Conservation (phyloP, 2,113 vertebrate genomes). For the Oncorhynchus kisutch region DNA sequence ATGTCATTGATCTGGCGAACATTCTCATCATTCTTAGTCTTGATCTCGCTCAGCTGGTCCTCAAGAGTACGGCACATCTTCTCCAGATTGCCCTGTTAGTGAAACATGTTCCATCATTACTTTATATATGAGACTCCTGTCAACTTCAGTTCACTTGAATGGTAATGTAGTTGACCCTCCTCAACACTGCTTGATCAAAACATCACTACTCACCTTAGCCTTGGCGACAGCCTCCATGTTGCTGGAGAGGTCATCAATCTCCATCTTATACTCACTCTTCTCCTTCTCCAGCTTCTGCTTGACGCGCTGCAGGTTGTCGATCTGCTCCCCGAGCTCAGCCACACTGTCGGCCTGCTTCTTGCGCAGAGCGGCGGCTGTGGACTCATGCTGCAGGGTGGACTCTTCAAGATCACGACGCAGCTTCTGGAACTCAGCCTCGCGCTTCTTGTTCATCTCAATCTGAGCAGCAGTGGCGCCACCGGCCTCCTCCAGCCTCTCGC, state of each 20-base stretch:
- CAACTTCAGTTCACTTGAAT: too few relatives aligned
- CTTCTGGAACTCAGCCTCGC: constrained; percentile 55
- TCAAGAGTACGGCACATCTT: constrained; percentile 64
- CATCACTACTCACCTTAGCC: constrained; percentile 26
- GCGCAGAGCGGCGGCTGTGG: constrained; percentile 47
- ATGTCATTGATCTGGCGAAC: constrained; percentile 41
- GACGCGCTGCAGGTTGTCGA: constrained; percentile 54
- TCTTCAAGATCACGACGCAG: constrained; percentile 50
- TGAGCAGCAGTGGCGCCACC: constrained; percentile 43
- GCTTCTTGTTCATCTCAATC: constrained; percentile 52
- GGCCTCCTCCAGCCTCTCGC: constrained; percentile 13
- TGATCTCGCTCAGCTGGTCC: constrained; percentile 76
- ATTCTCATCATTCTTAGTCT: constrained; percentile 75
- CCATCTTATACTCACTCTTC: constrained; percentile 54
- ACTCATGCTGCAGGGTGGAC: constrained; percentile 51
- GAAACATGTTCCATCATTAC: constrained; percentile 9
- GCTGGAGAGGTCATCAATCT: constrained; percentile 50
- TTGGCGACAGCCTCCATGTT: constrained; percentile 47
- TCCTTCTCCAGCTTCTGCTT: constrained; percentile 57
- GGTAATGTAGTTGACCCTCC: too few relatives aligned
- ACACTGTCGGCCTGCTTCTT: constrained; percentile 60
- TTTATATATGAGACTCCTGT: too few relatives aligned
- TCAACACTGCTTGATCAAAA: not conserved
- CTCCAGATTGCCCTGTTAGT: constrained; percentile 71
- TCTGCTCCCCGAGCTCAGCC: constrained; percentile 52